phyloP scores from a whole-genome alignment of 1,140 invertebrate species.

The Solenopsis invicta region DNA sequence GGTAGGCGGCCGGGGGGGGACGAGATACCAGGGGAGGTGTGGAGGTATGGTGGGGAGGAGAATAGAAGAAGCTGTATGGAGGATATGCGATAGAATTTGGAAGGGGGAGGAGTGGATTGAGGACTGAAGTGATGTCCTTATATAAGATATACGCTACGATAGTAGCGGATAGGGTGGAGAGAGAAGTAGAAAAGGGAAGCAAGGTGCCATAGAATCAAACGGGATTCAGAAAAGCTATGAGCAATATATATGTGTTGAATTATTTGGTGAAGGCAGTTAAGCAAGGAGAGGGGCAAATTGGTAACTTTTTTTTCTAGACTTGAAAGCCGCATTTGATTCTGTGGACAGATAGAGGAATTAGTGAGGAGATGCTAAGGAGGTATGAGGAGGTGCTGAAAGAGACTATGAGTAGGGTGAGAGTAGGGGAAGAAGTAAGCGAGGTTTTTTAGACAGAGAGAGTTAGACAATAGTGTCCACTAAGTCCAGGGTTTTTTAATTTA shows the following conservation, averaged over 20 bases:
- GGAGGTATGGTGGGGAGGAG: too few species aligned
- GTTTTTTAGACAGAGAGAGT: neutral
- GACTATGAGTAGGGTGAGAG: neutral
- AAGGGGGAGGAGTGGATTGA: neutral
- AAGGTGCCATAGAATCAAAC: neutral
- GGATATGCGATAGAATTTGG: neutral
- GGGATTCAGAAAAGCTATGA: neutral
- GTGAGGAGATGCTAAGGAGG: too few species aligned
- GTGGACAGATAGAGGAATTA: neutral
- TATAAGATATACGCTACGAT: neutral
- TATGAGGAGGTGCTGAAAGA: neutral
- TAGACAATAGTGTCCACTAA: neutral
- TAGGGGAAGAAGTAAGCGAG: neutral
- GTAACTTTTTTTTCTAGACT: neutral
- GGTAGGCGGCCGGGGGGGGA: neutral
- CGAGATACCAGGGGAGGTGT: neutral
- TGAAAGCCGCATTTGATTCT: neutral
- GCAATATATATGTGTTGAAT: neutral
- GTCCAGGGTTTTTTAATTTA: neutral
- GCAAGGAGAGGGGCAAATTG: neutral
- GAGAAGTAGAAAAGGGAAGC: neutral
- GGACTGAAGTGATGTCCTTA: neutral
- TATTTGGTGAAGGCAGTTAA: neutral
- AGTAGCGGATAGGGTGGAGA: neutral
- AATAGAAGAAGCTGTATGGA: neutral